These are phyloP conservation scores for Dallia pectoralis DNA, from an alignment of 2,797 vertebrate species.

Conservation along the genomic window DNA sequence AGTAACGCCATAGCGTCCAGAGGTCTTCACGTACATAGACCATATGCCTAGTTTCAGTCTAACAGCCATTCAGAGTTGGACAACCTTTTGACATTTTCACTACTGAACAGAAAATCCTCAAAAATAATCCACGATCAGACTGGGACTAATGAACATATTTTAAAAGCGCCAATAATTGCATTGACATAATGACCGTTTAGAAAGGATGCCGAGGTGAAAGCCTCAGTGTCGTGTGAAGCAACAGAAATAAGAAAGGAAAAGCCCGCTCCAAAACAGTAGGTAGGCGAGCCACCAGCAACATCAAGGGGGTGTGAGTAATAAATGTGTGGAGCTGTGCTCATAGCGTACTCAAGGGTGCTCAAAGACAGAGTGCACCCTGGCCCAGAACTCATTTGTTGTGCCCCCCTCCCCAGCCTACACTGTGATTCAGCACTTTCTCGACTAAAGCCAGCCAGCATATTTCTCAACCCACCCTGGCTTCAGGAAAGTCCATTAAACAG, in stretches of 20 bases:
- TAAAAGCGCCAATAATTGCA: neutral
- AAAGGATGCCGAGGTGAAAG: neutral
- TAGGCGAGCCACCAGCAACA: neutral
- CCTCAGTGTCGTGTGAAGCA: neutral
- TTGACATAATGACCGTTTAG: neutral
- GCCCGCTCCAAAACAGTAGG: neutral
- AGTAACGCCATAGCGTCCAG: neutral
- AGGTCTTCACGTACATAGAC: neutral
- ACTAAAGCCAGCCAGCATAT: neutral
- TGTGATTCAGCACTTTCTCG: neutral
- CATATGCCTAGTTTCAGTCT: neutral
- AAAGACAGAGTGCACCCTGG: conserved; percentile 13
- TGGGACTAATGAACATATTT: neutral
- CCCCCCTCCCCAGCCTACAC: neutral
- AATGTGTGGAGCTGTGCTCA: neutral
- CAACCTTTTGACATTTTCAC: neutral
- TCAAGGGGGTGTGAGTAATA: neutral
- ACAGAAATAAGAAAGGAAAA: neutral
- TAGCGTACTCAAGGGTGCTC: conserved; percentile 1
- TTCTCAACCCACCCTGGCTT: neutral
- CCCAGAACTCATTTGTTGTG: neutral
- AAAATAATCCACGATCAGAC: neutral
- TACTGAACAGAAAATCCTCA: neutral
- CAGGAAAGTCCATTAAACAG: neutral
- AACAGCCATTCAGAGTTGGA: neutral